Percentiles rank a stretch among this genome's conserved stretches.
phyloP scores from a whole-genome alignment of 2,888 invertebrate species.

The Mermis nigrescens region DNA sequence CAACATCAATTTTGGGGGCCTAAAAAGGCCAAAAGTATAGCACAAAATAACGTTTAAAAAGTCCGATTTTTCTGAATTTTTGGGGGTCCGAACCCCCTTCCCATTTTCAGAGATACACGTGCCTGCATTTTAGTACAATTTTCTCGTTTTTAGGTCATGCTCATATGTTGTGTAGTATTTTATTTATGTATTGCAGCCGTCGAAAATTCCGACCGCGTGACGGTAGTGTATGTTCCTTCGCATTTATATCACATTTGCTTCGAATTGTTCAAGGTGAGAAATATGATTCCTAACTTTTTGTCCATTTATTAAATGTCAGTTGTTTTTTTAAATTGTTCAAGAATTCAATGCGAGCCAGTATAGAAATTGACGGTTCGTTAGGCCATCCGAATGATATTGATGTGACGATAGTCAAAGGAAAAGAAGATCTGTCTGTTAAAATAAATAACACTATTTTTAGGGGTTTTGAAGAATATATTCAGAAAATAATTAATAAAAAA shows the following conservation, averaged over 20 bases:
- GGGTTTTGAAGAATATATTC: too few relatives aligned
- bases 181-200: background rate
- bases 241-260: conserved; percentile 98
- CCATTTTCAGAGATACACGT: too few relatives aligned
- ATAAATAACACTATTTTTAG: conserved; percentile 44
- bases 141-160: too few relatives aligned
- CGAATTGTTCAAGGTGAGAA: conserved; percentile 62
- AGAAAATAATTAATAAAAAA: too few relatives aligned
- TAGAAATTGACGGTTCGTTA: conserved; percentile 58
- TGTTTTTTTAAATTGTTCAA: conserved; percentile 19
- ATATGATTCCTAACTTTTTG: background rate
- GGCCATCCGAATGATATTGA: conserved; percentile 50
- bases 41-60: too few relatives aligned
- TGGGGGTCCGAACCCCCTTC: too few relatives aligned
- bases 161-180: too few relatives aligned
- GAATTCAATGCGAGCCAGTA: conserved; percentile 92
- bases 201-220: conserved; percentile 46
- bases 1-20: too few relatives aligned
- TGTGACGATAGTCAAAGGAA: conserved; percentile 63
- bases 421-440: conserved; percentile 90
- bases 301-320: background rate
- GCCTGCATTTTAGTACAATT: too few relatives aligned
- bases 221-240: conserved; percentile 85
- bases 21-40: too few relatives aligned
- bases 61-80: too few relatives aligned